phyloP scores from a whole-genome alignment of 1,140 invertebrate genomes.

The Calliphora vicina region DNA sequence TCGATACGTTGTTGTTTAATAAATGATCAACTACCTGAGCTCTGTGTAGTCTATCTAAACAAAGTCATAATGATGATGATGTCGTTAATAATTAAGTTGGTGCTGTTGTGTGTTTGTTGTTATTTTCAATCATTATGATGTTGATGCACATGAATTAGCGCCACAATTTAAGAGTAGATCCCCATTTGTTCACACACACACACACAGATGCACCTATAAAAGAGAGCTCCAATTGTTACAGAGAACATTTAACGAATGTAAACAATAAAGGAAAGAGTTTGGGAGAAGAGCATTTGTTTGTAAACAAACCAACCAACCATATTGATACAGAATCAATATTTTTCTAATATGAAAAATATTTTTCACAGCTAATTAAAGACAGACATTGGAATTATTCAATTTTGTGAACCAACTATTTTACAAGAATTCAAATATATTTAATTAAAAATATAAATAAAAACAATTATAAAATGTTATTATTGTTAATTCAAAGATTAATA shows the following conservation, averaged over 20 bases:
- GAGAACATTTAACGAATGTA: background rate
- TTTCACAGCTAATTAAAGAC: too few species aligned
- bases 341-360: too few species aligned
- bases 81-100: background rate
- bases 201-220: background rate
- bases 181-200: background rate
- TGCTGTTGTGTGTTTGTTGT: too few species aligned
- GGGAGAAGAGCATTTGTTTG: background rate
- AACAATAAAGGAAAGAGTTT: background rate
- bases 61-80: background rate
- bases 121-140: conserved; percentile 2
- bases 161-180: background rate
- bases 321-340: too few species aligned
- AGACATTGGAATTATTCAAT: too few species aligned
- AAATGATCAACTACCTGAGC: conserved; percentile 25
- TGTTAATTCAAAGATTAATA: too few species aligned
- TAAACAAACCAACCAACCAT: background rate
- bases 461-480: too few species aligned
- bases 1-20: conserved; percentile 30
- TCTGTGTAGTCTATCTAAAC: conserved; percentile 22
- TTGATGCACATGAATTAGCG: background rate
- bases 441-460: too few species aligned
- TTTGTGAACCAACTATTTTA: too few species aligned
- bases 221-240: background rate
- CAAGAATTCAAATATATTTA: too few species aligned